Conservation (phyloP, 2,797 vertebrate genomes). For the Myiotriccus ornatus region DNA sequence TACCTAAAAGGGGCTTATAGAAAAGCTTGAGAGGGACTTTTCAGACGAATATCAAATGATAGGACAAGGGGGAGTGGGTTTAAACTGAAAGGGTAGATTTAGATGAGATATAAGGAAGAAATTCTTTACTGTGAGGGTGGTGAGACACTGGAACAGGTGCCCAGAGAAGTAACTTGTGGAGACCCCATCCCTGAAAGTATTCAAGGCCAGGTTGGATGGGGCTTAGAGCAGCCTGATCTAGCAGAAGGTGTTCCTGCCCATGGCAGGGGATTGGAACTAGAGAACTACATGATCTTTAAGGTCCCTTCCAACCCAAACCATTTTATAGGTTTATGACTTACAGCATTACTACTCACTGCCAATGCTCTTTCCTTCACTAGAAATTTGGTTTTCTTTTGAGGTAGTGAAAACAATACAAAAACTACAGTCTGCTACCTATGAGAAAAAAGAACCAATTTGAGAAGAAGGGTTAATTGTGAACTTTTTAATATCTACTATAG, state of each 20-base stretch:
- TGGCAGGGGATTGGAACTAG: not conserved
- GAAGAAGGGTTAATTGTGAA: not conserved
- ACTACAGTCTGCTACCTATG: not conserved
- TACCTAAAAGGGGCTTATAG: not conserved
- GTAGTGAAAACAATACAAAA: not conserved
- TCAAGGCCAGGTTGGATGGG: not conserved
- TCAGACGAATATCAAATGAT: not conserved
- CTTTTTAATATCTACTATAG: not conserved
- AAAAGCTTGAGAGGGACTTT: not conserved
- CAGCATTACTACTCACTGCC: not conserved
- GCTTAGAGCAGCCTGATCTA: not conserved
- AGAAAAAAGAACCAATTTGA: not conserved
- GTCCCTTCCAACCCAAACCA: not conserved
- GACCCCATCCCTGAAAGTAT: not conserved
- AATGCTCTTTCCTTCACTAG: not conserved
- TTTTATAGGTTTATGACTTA: not conserved
- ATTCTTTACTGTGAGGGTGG: not conserved
- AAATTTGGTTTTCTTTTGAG: not conserved
- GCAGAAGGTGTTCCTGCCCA: not conserved
- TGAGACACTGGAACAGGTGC: not conserved
- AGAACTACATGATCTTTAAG: not conserved
- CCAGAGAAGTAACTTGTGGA: not conserved
- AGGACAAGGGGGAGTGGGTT: not conserved
- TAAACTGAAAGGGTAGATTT: not conserved
- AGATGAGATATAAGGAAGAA: not conserved